These are phyloP conservation scores for Tamias sibiricus DNA, from an alignment of 2,113 vertebrate species.

Conservation along the genomic window DNA sequence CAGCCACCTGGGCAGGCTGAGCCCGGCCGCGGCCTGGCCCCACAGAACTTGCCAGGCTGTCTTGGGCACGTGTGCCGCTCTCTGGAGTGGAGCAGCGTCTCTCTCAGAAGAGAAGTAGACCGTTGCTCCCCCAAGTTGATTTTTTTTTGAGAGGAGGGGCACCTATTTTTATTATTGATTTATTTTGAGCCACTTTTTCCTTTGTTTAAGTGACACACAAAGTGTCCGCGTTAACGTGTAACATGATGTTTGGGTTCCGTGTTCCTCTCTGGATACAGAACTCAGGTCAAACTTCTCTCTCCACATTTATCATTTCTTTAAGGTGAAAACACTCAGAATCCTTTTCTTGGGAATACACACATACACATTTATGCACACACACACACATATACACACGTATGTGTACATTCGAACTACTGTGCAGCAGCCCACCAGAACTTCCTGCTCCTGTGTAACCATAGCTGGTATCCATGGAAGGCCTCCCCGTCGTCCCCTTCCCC, in stretches of 20 bases:
- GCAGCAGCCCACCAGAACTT: neutral
- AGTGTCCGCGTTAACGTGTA: accelerated
- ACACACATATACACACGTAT: too few relatives aligned
- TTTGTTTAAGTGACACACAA: neutral
- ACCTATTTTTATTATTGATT: neutral
- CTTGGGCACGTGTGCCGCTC: too few relatives aligned
- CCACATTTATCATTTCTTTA: neutral
- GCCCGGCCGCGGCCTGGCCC: neutral
- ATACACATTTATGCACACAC: too few relatives aligned
- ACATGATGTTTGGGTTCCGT: neutral
- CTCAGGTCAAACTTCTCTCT: too few relatives aligned
- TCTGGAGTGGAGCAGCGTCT: neutral
- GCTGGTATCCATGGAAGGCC: neutral
- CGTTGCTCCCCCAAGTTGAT: neutral
- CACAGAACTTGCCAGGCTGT: accelerated
- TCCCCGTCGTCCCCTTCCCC: too few relatives aligned
- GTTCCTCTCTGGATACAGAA: accelerated
- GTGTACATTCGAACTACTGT: too few relatives aligned
- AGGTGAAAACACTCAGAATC: neutral
- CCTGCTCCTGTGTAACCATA: accelerated
- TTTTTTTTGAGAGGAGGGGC: neutral
- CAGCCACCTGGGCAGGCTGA: accelerated
- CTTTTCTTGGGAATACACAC: too few relatives aligned
- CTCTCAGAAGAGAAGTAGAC: neutral
- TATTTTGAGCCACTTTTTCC: neutral